Conservation (phyloP, 1,140 invertebrate genomes). For the Drosophila littoralis region DNA sequence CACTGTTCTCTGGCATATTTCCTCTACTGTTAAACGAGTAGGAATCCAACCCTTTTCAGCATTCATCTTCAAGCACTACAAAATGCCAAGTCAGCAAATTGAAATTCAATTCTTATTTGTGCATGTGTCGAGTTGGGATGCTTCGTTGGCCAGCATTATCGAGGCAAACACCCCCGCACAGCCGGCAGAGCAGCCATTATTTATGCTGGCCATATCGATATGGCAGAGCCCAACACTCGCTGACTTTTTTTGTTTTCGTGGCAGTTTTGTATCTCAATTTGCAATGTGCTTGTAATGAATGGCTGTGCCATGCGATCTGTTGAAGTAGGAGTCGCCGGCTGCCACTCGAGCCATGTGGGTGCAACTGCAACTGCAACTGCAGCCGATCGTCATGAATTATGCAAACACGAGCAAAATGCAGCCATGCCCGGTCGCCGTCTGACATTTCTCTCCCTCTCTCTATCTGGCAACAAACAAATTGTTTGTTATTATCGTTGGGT, state of each 20-base stretch:
- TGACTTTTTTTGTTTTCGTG: background rate
- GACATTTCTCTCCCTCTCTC: conserved; percentile 2
- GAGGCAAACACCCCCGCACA: conserved; percentile 32
- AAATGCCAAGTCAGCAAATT: conserved; percentile 44
- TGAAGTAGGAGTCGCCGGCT: background rate
- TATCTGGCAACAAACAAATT: conserved; percentile 53
- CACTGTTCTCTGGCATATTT: background rate
- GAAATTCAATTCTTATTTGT: conserved; percentile 49
- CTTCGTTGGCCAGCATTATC: conserved; percentile 7
- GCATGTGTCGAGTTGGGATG: conserved; percentile 10
- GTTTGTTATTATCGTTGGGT: conserved; percentile 59
- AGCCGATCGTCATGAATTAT: conserved; percentile 50
- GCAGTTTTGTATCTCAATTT: conserved; percentile 57
- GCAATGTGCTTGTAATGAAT: conserved; percentile 53
- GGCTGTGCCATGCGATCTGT: conserved; percentile 32
- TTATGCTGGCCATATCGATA: conserved; percentile 33
- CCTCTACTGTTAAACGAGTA: background rate
- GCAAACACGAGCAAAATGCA: conserved; percentile 49
- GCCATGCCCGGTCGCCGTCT: conserved; percentile 13
- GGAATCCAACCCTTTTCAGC: background rate
- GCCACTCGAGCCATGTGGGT: conserved; percentile 31
- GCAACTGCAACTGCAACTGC: conserved; percentile 41
- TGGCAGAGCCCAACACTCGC: conserved; percentile 2
- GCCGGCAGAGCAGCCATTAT: conserved; percentile 5
- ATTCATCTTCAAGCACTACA: conserved; percentile 14